phyloP scores from a whole-genome alignment of 2,888 invertebrate genomes.

The Leucoptera coffeella region DNA sequence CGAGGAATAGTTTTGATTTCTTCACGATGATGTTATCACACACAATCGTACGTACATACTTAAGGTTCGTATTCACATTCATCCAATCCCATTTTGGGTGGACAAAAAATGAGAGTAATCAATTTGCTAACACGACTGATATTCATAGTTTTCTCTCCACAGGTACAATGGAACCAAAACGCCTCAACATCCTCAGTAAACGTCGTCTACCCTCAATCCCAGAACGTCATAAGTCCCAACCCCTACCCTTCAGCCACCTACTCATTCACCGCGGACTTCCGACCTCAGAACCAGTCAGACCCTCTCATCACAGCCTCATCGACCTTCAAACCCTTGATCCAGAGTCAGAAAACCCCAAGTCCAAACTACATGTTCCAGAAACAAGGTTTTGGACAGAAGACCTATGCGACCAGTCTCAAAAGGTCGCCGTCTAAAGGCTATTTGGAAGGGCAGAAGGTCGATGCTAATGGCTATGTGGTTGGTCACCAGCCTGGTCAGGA shows the following conservation, averaged over 20 bases:
- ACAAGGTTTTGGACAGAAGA: conserved; percentile 29
- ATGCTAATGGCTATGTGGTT: conserved; percentile 22
- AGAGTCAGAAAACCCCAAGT: conserved; percentile 31
- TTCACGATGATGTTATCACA: too few species aligned
- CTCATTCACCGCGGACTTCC: conserved; percentile 77
- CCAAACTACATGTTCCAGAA: conserved; percentile 32
- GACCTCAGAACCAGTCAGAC: conserved; percentile 56
- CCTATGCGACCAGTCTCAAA: conserved; percentile 21
- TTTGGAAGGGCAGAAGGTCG: conserved; percentile 22
- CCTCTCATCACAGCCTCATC: conserved; percentile 47
- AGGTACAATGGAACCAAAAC: conserved; percentile 74
- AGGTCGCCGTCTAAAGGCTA: conserved; percentile 34
- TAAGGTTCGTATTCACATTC: too few species aligned
- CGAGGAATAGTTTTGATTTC: too few species aligned
- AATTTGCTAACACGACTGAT: too few species aligned
- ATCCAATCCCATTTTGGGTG: too few species aligned
- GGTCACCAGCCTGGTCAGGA: conserved; percentile 33
- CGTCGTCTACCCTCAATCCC: conserved; percentile 58
- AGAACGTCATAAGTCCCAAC: conserved; percentile 59
- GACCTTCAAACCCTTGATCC: conserved; percentile 51
- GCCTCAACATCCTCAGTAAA: conserved; percentile 54
- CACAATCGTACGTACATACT: too few species aligned
- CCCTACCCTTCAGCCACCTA: conserved; percentile 69
- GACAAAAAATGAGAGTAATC: too few species aligned
- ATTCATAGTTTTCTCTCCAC: conserved; percentile 8